Conservation (phyloP, 2,113 vertebrate species). For the Calyptommatus sinebrachiatus region DNA sequence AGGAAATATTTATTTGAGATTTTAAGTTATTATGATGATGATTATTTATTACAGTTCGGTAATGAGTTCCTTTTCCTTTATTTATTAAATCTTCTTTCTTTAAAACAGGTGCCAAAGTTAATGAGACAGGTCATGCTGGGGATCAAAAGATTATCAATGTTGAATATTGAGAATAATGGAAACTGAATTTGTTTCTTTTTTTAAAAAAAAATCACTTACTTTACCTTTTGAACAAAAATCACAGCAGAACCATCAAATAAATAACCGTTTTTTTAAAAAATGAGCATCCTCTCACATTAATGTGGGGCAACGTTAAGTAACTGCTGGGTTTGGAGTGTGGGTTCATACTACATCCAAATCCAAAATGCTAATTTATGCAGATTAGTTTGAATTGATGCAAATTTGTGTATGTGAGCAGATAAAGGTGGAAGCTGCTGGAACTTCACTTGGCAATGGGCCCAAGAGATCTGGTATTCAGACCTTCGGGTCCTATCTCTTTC, state of each 20-base stretch:
- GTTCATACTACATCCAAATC: not conserved
- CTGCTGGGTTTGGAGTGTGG: not conserved
- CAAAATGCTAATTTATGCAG: not conserved
- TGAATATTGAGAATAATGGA: conserved; percentile 55
- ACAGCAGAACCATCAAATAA: conserved; percentile 38
- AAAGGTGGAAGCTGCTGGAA: not conserved
- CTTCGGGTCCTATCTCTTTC: not conserved
- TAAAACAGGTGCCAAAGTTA: conserved; percentile 85
- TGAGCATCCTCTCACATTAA: no score
- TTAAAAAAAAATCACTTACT: conserved; percentile 80
- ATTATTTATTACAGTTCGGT: conserved; percentile 96
- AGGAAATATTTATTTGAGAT: conserved; percentile 97
- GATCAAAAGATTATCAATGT: conserved; percentile 63
- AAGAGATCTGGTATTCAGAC: not conserved
- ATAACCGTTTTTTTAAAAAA: conserved; percentile 34
- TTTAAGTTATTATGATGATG: conserved; percentile 99
- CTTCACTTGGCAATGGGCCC: not conserved
- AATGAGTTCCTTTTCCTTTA: conserved; percentile 81
- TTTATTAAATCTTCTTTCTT: conserved; percentile 87
- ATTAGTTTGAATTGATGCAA: not conserved
- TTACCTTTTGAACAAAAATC: conserved; percentile 73
- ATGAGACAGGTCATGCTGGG: conserved; percentile 68
- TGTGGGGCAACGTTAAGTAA: not conserved
- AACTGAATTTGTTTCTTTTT: conserved; percentile 19
- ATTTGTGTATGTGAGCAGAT: not conserved